Percentiles rank a stretch among this genome's conserved stretches.
These are phyloP conservation scores for Noctilio leporinus DNA, from an alignment of 2,113 vertebrate genomes.

Conservation along the genomic window DNA sequence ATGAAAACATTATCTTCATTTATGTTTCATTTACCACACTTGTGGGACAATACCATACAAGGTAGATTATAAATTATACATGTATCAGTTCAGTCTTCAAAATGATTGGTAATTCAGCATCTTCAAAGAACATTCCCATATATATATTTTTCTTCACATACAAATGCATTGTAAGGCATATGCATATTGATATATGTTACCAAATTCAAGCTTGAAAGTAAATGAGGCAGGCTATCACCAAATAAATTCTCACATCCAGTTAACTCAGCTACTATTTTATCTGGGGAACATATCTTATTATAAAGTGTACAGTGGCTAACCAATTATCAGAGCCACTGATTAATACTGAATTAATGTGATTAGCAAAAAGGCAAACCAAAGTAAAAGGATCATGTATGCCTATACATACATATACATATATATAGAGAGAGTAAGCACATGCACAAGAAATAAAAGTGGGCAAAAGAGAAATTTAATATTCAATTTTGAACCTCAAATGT, in stretches of 20 bases:
- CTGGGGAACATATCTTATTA: not conserved
- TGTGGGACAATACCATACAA: not conserved
- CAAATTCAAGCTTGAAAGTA: not conserved
- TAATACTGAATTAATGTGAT: not conserved
- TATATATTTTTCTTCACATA: not conserved
- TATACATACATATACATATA: no score
- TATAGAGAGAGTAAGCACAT: no score
- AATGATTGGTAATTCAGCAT: not conserved
- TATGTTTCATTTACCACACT: not conserved
- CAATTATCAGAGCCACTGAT: not conserved
- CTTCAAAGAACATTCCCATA: not conserved
- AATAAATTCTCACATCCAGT: not conserved
- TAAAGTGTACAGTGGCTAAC: not conserved
- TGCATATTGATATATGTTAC: not conserved
- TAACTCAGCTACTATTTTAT: not conserved
- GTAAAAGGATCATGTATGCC: not conserved
- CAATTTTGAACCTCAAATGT: conserved; percentile 11
- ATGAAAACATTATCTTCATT: not conserved
- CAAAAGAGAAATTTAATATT: conserved; percentile 19
- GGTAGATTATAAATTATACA: not conserved
- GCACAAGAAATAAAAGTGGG: not conserved
- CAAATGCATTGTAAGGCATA: not conserved
- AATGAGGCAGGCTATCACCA: not conserved
- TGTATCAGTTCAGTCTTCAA: not conserved
- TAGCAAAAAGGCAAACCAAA: conserved; percentile 29